Evolutionary conservation across 53 echinoderm and acorn worm genomes (phyloP).

Genomic region (Arbacia lixula): DNA sequence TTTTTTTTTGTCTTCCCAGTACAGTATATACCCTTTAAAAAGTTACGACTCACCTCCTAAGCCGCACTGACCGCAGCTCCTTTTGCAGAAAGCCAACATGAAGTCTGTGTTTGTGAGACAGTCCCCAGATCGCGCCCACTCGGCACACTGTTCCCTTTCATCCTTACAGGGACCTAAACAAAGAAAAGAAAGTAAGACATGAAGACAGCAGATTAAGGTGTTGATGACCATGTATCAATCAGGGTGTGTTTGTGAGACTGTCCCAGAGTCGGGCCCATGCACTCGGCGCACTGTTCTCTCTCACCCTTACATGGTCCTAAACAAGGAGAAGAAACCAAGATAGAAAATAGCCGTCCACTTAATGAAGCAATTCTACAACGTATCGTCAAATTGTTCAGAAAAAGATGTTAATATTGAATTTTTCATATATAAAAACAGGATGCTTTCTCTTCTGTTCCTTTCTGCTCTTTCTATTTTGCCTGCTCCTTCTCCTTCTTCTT

Average conservation of each 20-base stretch:
- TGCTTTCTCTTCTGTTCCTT: no score
- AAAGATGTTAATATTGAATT: no score
- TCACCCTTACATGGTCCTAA: slow-evolving; percentile 66
- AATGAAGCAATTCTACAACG: no score
- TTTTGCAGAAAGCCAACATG: slow-evolving; percentile 68
- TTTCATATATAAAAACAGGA: no score
- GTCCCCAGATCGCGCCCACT: slow-evolving; percentile 67
- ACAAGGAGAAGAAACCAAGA: not conserved
- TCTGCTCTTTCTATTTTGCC: no score
- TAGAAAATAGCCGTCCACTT: no score
- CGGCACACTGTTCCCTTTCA: slow-evolving; percentile 43
- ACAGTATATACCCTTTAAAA: no score
- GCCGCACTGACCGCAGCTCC: slow-evolving; percentile 61
- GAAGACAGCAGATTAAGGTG: not conserved
- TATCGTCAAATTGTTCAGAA: no score
- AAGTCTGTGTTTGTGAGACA: slow-evolving; percentile 66
- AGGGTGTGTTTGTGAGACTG: slow-evolving; percentile 62
- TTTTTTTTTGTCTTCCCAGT: no score
- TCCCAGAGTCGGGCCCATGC: slow-evolving; percentile 70
- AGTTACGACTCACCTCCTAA: no score
- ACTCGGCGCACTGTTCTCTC: slow-evolving; percentile 45
- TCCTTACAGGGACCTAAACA: slow-evolving; percentile 62
- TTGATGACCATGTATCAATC: no score
- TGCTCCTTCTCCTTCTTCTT: no score
- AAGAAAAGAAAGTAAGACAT: not conserved